Percentiles rank a stretch among this genome's conserved stretches.
Conservation (phyloP, 2,888 invertebrate genomes). For the Ectropis crepuscularia region DNA sequence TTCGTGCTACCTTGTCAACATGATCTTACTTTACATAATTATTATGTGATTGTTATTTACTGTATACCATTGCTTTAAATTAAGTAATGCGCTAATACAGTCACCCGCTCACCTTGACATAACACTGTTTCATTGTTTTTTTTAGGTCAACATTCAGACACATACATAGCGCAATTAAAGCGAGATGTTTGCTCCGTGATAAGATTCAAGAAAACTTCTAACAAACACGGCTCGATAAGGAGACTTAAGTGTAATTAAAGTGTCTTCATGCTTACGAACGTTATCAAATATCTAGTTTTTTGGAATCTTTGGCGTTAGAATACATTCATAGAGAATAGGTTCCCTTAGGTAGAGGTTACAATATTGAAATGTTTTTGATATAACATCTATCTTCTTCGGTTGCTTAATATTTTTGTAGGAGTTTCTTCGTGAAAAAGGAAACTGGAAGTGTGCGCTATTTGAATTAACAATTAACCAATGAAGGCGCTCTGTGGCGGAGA, state of each 20-base stretch:
- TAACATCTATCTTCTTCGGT: too few relatives aligned
- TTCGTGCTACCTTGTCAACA: background rate
- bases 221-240: slow-evolving; percentile 24
- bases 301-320: background rate
- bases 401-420: too few relatives aligned
- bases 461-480: too few relatives aligned
- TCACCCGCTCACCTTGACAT: slow-evolving; percentile 44
- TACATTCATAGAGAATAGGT: background rate
- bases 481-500: too few relatives aligned
- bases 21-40: slow-evolving; percentile 7
- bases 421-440: too few relatives aligned
- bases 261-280: slow-evolving; percentile 17
- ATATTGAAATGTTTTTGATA: too few relatives aligned
- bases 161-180: slow-evolving; percentile 35
- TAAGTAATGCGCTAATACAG: slow-evolving; percentile 28
- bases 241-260: slow-evolving; percentile 23
- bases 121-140: slow-evolving; percentile 46
- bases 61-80: slow-evolving; percentile 16
- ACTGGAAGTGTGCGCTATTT: too few relatives aligned
- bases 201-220: slow-evolving; percentile 32
- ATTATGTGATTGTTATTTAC: slow-evolving; percentile 6
- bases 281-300: slow-evolving; percentile 9
- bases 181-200: slow-evolving; percentile 38
- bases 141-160: slow-evolving; percentile 45
- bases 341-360: background rate